Evolutionary conservation across 2,797 vertebrate species (phyloP).

Genomic region (Acanthis flammea): DNA sequence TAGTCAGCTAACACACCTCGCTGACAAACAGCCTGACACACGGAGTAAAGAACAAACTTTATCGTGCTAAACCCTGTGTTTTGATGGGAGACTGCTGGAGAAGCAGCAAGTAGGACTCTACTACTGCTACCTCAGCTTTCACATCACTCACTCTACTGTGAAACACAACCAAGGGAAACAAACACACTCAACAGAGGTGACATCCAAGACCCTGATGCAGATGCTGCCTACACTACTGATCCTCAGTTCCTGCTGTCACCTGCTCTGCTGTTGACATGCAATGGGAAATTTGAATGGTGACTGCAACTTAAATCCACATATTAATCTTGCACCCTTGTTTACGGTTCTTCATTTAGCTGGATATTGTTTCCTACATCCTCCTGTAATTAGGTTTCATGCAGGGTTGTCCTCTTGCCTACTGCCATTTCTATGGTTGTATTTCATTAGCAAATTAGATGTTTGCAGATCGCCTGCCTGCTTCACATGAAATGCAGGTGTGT

Average conservation of each 20-base stretch:
- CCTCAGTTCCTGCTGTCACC: background rate
- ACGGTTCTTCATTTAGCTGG: background rate
- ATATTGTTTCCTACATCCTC: background rate
- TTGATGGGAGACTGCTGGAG: background rate
- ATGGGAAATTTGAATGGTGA: background rate
- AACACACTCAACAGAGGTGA: background rate
- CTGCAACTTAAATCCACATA: background rate
- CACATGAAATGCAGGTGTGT: background rate
- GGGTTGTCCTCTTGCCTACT: background rate
- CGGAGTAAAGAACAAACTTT: background rate
- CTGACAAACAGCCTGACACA: conserved; percentile 1
- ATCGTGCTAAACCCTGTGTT: background rate
- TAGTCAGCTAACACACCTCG: background rate
- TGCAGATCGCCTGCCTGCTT: background rate
- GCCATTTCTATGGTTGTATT: background rate
- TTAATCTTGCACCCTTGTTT: background rate
- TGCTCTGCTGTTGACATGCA: background rate
- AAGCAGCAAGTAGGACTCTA: background rate
- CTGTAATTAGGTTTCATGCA: background rate
- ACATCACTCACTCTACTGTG: background rate
- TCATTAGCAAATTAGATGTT: background rate
- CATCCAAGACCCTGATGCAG: background rate
- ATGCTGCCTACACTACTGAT: background rate
- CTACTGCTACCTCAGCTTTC: background rate
- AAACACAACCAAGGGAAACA: background rate